Conservation (phyloP, 2,797 vertebrate species). For the Manis crassicaudata region DNA sequence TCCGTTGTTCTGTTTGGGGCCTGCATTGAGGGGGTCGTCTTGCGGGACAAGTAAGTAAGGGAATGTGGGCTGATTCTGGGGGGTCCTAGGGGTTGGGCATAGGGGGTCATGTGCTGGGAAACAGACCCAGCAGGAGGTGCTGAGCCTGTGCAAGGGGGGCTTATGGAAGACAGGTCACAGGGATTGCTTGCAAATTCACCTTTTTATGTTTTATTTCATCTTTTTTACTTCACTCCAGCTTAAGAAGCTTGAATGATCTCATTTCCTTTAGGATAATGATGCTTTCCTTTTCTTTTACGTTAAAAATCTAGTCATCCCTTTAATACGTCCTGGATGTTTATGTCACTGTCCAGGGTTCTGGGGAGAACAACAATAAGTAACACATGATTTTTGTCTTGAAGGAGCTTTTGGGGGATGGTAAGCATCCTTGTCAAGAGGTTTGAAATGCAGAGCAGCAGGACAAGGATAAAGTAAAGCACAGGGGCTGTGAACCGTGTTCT, state of each 20-base stretch:
- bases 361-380: neutral
- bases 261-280: constrained; percentile 33
- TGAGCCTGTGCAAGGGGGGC: fast-evolving
- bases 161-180: neutral
- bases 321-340: neutral
- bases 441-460: neutral
- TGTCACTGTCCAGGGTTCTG: neutral
- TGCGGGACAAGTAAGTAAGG: constrained; percentile 95
- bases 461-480: neutral
- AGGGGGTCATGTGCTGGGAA: neutral
- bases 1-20: constrained; percentile 94
- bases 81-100: neutral
- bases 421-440: neutral
- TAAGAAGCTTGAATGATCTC: neutral
- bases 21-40: constrained; percentile 96
- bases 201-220: neutral
- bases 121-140: fast-evolving
- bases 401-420: neutral
- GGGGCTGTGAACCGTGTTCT: neutral
- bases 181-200: too few relatives aligned
- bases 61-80: neutral
- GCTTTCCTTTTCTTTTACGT: neutral
- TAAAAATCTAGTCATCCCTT: neutral
- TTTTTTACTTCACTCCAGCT: neutral
- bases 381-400: neutral